Evolutionary conservation across 2,888 invertebrate genomes (phyloP).

Genomic region (Brachypterus glaber): DNA sequence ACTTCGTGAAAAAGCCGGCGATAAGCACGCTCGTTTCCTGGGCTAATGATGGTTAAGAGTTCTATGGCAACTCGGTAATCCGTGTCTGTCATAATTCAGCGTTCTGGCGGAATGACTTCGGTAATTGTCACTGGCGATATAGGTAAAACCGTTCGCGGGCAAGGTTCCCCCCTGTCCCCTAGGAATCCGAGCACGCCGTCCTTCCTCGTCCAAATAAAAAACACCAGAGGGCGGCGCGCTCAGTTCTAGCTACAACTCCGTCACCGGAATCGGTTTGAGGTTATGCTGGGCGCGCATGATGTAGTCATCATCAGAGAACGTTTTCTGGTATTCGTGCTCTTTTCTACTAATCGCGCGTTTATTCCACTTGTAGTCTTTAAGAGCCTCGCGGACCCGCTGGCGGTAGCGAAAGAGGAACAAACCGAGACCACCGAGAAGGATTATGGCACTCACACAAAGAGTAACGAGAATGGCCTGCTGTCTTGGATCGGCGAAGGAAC

Average conservation of each 20-base stretch:
- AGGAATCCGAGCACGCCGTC: conserved; percentile 42
- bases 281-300: conserved; percentile 51
- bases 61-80: conserved; percentile 36
- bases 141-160: conserved; percentile 67
- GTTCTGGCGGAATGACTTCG: conserved; percentile 43
- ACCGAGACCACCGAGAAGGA: conserved; percentile 59
- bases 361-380: conserved; percentile 77
- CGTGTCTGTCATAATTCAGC: conserved; percentile 34
- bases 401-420: conserved; percentile 71
- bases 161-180: conserved; percentile 49
- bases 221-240: conserved; percentile 76
- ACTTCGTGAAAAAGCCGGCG: too few species aligned
- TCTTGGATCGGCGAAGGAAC: conserved; percentile 67
- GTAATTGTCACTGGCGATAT: conserved; percentile 59
- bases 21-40: conserved; percentile 7
- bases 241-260: conserved; percentile 93
- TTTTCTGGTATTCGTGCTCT: conserved; percentile 83
- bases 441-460: conserved; percentile 63
- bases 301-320: conserved; percentile 81
- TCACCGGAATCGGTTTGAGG: conserved; percentile 71
- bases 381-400: conserved; percentile 67
- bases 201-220: conserved; percentile 55
- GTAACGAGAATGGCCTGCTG: conserved; percentile 74
- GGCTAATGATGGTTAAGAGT: conserved; percentile 33
- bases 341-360: conserved; percentile 63